Conservation (phyloP, 2,797 vertebrate species). For the Mormyrus hasselquistii region DNA sequence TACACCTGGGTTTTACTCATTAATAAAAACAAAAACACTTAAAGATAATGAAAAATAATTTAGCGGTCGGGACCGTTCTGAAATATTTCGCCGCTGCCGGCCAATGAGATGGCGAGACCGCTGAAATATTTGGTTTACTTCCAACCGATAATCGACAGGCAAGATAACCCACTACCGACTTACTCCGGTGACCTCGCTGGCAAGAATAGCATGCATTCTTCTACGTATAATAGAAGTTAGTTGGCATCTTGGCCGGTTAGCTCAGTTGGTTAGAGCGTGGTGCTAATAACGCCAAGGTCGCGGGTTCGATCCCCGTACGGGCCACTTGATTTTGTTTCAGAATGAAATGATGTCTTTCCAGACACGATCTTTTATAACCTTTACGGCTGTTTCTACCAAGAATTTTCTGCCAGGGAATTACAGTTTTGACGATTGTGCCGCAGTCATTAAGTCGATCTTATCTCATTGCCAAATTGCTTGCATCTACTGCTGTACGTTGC, state of each 20-base stretch:
- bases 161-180: neutral
- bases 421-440: neutral
- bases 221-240: neutral
- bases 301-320: conserved; percentile 27
- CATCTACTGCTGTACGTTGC: neutral
- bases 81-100: neutral
- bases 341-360: neutral
- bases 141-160: neutral
- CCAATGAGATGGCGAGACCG: neutral
- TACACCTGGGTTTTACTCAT: no score
- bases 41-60: no score
- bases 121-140: neutral
- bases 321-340: neutral
- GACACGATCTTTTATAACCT: neutral
- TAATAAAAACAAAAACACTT: no score
- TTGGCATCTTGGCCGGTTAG: conserved; percentile 32
- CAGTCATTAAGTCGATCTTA: neutral
- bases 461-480: neutral
- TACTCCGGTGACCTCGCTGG: neutral
- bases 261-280: conserved; percentile 58
- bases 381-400: neutral
- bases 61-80: neutral
- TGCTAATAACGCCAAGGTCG: conserved; percentile 60
- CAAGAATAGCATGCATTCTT: neutral
- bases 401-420: neutral